A percentile compares a stretch with the other conserved stretches of the same genome.
Evolutionary conservation across 2,113 vertebrate genomes (phyloP).

Genomic region (Psilopsiagon aymara): DNA sequence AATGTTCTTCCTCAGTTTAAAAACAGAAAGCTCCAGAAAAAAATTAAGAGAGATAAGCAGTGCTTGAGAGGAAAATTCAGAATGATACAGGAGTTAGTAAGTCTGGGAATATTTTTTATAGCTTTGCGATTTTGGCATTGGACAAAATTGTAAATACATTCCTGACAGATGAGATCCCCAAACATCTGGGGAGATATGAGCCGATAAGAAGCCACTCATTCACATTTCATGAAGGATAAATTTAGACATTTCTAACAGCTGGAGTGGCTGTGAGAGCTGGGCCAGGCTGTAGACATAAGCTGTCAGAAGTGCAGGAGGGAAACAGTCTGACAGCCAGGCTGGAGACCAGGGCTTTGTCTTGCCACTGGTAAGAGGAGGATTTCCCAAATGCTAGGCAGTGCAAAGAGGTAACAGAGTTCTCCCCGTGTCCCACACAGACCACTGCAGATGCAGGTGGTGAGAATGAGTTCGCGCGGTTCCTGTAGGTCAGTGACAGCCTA

Average conservation of each 20-base stretch:
- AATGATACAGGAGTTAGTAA: neutral
- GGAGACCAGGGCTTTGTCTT: neutral
- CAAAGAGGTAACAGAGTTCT: neutral
- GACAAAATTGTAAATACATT: constrained; percentile 27
- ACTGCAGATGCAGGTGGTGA: neutral
- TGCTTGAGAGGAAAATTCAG: neutral
- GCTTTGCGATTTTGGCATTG: neutral
- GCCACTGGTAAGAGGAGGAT: neutral
- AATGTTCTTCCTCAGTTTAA: neutral
- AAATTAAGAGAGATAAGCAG: neutral
- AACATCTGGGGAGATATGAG: constrained; percentile 50
- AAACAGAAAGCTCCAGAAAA: neutral
- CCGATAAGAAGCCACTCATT: neutral
- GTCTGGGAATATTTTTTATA: constrained; percentile 28
- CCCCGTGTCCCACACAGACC: neutral
- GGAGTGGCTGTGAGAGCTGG: neutral
- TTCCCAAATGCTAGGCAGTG: neutral
- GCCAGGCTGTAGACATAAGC: neutral
- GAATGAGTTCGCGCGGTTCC: neutral
- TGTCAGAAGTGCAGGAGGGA: neutral
- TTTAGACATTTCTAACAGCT: constrained; percentile 35
- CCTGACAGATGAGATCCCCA: constrained; percentile 40
- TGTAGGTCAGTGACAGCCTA: neutral
- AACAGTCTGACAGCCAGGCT: neutral
- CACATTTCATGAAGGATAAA: constrained; percentile 9